phyloP scores from a whole-genome alignment of 2,888 invertebrate species.

The Camptogramma bilineatum region DNA sequence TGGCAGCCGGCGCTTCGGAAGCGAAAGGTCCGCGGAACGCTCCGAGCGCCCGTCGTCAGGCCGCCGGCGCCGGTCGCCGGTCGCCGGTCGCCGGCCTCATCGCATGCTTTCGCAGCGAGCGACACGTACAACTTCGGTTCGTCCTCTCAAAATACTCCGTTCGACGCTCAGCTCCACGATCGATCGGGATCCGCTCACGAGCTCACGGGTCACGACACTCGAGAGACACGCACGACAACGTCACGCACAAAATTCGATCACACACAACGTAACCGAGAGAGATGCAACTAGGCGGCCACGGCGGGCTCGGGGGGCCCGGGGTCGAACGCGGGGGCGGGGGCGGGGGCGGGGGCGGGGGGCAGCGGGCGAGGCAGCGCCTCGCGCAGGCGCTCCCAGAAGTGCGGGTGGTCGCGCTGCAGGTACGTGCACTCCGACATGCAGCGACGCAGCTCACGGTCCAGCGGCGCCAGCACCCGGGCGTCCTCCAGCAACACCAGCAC shows the following conservation, averaged over 20 bases:
- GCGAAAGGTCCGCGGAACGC: too few species aligned
- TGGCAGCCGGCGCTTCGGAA: too few species aligned
- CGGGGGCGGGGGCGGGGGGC: conserved; percentile 66
- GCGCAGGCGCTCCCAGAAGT: conserved; percentile 92
- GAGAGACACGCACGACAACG: too few species aligned
- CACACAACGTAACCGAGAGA: not conserved
- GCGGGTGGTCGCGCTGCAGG: conserved; percentile 92
- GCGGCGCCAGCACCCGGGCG: conserved; percentile 77
- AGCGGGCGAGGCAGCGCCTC: conserved; percentile 85
- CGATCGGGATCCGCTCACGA: too few species aligned
- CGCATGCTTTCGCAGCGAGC: too few species aligned
- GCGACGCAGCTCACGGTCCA: conserved; percentile 79
- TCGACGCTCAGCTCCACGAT: too few species aligned
- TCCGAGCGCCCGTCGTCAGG: too few species aligned
- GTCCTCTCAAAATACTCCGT: too few species aligned
- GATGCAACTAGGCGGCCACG: not conserved
- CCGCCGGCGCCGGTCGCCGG: too few species aligned
- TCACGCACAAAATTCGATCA: not conserved
- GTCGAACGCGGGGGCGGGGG: conserved; percentile 86
- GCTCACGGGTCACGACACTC: too few species aligned
- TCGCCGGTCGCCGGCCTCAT: too few species aligned
- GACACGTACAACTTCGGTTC: too few species aligned
- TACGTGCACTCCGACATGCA: conserved; percentile 92
- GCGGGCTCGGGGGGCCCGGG: not conserved
- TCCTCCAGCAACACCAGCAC: conserved; percentile 88